Percentiles rank a stretch among this genome's conserved stretches.
Evolutionary conservation across 1,140 invertebrate genomes (phyloP).

Genomic region (Drosophila pruinosa): DNA sequence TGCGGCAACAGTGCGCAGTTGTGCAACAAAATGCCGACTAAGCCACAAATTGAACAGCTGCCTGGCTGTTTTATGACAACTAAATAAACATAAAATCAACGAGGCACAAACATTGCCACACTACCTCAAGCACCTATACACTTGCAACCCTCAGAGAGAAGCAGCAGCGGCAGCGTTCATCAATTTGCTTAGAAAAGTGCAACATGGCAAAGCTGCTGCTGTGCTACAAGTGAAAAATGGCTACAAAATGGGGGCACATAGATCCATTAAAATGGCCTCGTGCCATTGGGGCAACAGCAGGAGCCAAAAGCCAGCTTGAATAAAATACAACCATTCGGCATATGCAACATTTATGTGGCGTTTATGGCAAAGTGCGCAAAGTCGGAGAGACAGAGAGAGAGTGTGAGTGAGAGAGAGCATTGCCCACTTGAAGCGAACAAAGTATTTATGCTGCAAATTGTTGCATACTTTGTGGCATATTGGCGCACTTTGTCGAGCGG

Average conservation of each 20-base stretch:
- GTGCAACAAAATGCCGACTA: neutral
- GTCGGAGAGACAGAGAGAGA: neutral
- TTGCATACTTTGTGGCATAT: conserved; percentile 77
- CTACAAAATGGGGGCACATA: conserved; percentile 26
- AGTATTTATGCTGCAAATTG: conserved; percentile 78
- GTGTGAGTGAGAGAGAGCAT: neutral
- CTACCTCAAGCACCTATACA: conserved; percentile 2
- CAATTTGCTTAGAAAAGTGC: conserved; percentile 38
- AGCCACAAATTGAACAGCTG: conserved; percentile 25
- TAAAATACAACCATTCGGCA: conserved; percentile 44
- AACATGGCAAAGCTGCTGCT: conserved; percentile 15
- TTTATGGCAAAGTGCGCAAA: conserved; percentile 34
- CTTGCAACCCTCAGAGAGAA: neutral
- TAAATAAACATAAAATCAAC: conserved; percentile 38
- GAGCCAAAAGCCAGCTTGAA: conserved; percentile 14
- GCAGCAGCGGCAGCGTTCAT: neutral
- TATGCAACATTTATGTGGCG: conserved; percentile 61
- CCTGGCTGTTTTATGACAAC: conserved; percentile 20
- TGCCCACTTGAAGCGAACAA: conserved; percentile 42
- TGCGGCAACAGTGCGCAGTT: neutral
- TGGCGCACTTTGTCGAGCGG: conserved; percentile 71
- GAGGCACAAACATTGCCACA: conserved; percentile 22
- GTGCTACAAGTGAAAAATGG: conserved; percentile 39
- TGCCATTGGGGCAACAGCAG: neutral
- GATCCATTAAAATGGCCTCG: conserved; percentile 46